phyloP scores from a whole-genome alignment of 2,888 invertebrate genomes.

The Athripsodes cinereus region DNA sequence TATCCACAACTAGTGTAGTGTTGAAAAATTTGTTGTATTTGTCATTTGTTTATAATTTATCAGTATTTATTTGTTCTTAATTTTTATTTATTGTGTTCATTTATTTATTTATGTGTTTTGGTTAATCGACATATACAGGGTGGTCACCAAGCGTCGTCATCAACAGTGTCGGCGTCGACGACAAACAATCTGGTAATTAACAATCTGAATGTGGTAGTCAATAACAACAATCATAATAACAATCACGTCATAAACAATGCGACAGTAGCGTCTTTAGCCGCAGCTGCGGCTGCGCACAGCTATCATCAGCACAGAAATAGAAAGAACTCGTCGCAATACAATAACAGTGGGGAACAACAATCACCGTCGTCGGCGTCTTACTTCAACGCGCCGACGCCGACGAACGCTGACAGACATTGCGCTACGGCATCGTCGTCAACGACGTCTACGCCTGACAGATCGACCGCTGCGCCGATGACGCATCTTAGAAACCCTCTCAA shows the following conservation, averaged over 20 bases:
- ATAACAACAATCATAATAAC: conserved; percentile 51
- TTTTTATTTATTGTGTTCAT: neutral
- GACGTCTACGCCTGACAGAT: neutral
- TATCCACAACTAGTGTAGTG: no score
- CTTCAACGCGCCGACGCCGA: conserved; percentile 8
- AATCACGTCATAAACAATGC: conserved; percentile 50
- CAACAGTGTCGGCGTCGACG: conserved; percentile 47
- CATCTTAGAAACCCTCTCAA: conserved; percentile 45
- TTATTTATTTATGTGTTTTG: neutral
- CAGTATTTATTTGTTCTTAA: neutral
- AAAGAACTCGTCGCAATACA: conserved; percentile 40
- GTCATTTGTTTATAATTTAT: neutral
- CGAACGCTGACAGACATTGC: conserved; percentile 5
- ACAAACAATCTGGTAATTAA: conserved; percentile 51
- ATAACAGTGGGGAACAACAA: conserved; percentile 31
- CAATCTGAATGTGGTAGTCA: conserved; percentile 48
- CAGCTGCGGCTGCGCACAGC: conserved; percentile 47
- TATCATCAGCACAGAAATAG: conserved; percentile 46
- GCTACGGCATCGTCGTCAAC: conserved; percentile 4
- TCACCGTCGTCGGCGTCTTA: conserved; percentile 1
- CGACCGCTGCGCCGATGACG: conserved; percentile 45
- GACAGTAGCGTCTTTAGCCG: conserved; percentile 46
- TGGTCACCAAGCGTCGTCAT: conserved; percentile 37
- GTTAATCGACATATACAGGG: conserved; percentile 35
- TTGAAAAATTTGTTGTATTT: no score